Evolutionary conservation across 2,797 vertebrate genomes (phyloP).

Genomic region (Lagothrix lagotricha): DNA sequence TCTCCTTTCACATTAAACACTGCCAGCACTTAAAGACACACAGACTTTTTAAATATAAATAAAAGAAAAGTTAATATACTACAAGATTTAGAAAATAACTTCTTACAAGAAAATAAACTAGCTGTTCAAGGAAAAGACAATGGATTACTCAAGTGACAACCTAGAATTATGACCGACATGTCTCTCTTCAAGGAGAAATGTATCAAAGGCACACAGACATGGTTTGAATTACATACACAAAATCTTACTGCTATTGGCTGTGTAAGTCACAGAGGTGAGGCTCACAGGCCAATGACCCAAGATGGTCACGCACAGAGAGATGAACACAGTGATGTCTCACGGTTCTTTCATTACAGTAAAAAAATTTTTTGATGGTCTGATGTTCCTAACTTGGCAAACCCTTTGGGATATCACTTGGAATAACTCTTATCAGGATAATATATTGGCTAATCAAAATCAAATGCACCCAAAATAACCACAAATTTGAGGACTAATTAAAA

Average conservation of each 20-base stretch:
- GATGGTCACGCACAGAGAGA: not conserved
- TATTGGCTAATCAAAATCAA: not conserved
- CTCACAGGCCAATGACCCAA: not conserved
- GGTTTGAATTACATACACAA: not conserved
- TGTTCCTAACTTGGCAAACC: not conserved
- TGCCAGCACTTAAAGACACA: not conserved
- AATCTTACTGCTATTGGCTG: not conserved
- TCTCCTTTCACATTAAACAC: not conserved
- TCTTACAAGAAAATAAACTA: not conserved
- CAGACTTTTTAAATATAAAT: not conserved
- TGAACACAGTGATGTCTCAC: not conserved
- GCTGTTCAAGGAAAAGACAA: not conserved
- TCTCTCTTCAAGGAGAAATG: constrained; percentile 4
- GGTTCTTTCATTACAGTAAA: not conserved
- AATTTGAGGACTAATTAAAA: not conserved
- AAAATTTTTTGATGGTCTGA: not conserved
- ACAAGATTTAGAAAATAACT: not conserved
- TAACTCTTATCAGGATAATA: not conserved
- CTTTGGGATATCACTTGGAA: not conserved
- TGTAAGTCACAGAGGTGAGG: not conserved
- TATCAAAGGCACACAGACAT: not conserved
- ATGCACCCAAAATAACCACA: not conserved
- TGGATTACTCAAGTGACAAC: not conserved
- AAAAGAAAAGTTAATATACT: not conserved
- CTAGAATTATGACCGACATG: not conserved